A percentile compares a stretch with the other conserved stretches of the same genome.
Evolutionary conservation across 2,113 vertebrate species (phyloP).

Genomic region (Empidonax traillii): DNA sequence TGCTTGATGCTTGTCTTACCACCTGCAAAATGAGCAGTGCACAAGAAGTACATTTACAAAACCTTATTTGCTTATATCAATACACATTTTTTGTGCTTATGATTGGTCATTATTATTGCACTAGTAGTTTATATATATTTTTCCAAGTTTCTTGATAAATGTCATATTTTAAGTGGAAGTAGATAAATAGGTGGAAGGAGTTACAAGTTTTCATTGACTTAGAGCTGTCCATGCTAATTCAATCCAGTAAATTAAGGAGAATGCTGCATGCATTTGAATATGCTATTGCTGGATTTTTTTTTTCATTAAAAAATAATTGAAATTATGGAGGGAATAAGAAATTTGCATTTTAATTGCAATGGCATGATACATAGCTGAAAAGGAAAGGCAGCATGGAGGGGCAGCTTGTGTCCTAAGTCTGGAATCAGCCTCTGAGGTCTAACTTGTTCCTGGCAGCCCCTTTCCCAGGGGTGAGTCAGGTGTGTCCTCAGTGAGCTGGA

Average conservation of each 20-base stretch:
- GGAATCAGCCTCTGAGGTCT: not conserved
- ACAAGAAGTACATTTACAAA: not conserved
- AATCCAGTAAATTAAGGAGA: conserved; percentile 8
- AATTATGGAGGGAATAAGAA: not conserved
- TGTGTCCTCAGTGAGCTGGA: not conserved
- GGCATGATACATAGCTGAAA: not conserved
- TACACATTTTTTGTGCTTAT: not conserved
- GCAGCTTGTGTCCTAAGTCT: not conserved
- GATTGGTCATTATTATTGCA: not conserved
- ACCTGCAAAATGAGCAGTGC: not conserved
- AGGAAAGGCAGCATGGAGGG: not conserved
- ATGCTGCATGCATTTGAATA: not conserved
- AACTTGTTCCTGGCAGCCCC: not conserved
- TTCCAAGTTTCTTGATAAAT: not conserved
- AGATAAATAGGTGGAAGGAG: not conserved
- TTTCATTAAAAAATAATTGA: conserved; percentile 9
- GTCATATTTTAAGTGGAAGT: not conserved
- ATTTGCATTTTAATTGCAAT: not conserved
- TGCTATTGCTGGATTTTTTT: not conserved
- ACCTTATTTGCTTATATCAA: not conserved
- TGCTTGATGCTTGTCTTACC: not conserved
- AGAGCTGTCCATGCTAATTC: not conserved
- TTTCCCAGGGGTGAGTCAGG: not conserved
- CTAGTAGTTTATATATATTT: not conserved
- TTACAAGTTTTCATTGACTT: not conserved